phyloP scores from a whole-genome alignment of 30 jellyfish, hydroid and myxozoan genomes.

The Catostylus mosaicus region DNA sequence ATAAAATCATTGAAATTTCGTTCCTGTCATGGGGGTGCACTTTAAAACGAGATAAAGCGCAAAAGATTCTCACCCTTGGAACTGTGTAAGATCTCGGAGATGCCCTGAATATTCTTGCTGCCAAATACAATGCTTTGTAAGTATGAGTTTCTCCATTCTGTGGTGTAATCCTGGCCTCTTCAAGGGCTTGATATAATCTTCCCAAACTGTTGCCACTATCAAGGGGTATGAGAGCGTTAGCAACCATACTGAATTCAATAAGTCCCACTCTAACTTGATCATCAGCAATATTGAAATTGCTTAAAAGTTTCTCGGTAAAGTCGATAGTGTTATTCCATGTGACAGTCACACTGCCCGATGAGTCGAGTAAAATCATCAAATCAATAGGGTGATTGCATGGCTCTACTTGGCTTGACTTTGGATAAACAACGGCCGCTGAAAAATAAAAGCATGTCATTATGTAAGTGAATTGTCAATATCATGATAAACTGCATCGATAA shows the following conservation, averaged over 20 bases:
- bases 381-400: conserved; percentile 67
- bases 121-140: conserved; percentile 77
- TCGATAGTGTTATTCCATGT: conserved; percentile 81
- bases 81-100: conserved; percentile 61
- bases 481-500: too few relatives aligned
- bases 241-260: conserved; percentile 91
- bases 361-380: conserved; percentile 75
- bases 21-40: too few relatives aligned
- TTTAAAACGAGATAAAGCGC: too few relatives aligned
- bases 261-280: conserved; percentile 80
- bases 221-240: conserved; percentile 76
- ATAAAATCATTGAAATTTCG: too few relatives aligned
- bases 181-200: conserved; percentile 67
- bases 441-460: too few relatives aligned
- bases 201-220: conserved; percentile 77
- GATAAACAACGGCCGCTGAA: conserved; percentile 18
- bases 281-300: conserved; percentile 73
- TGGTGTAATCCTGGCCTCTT: conserved; percentile 75
- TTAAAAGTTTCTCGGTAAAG: conserved; percentile 59
- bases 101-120: conserved; percentile 76
- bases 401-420: not conserved
- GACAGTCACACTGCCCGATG: conserved; percentile 86
- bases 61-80: conserved; percentile 48
- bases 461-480: too few relatives aligned
- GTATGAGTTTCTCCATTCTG: conserved; percentile 97